Conservation (phyloP, 2,888 invertebrate species). For the Caenorhabditis sp. region DNA sequence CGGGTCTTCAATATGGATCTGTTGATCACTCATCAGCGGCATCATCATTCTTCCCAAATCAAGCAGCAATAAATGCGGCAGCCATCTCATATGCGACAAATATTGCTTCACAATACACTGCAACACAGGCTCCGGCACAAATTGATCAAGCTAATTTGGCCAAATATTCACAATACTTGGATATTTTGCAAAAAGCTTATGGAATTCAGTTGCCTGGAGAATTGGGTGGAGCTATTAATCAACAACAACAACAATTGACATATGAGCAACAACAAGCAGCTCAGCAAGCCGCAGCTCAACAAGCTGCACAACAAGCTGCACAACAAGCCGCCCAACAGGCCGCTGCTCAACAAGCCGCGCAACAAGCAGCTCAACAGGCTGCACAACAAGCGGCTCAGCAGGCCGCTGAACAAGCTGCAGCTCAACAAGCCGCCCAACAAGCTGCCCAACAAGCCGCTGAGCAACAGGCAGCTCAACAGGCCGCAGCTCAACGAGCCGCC, state of each 20-base stretch:
- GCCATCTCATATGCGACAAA: slow-evolving; percentile 40
- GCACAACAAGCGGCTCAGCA: slow-evolving; percentile 21
- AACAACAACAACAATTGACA: not conserved
- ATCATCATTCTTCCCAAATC: slow-evolving; percentile 25
- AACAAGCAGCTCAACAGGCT: slow-evolving; percentile 4
- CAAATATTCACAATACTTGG: slow-evolving; percentile 62
- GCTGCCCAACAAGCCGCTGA: not conserved
- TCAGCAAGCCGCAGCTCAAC: slow-evolving; percentile 1
- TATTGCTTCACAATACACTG: slow-evolving; percentile 45
- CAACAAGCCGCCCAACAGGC: slow-evolving; percentile 27
- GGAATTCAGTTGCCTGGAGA: slow-evolving; percentile 59
- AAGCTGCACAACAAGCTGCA: slow-evolving; percentile 5
- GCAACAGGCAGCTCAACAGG: slow-evolving; percentile 25
- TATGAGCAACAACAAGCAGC: slow-evolving; percentile 15
- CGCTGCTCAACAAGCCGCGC: slow-evolving; percentile 15
- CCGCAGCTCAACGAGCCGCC: slow-evolving; percentile 13
- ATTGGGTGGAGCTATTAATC: slow-evolving; percentile 11
- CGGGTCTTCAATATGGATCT: slow-evolving; percentile 37
- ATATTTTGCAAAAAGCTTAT: slow-evolving; percentile 59
- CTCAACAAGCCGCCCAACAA: slow-evolving; percentile 31
- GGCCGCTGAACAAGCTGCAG: slow-evolving; percentile 11
- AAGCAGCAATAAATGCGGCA: slow-evolving; percentile 44
- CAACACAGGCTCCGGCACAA: slow-evolving; percentile 28
- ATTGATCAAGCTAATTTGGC: slow-evolving; percentile 60
- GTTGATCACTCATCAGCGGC: not conserved